Evolutionary conservation across 2,797 vertebrate species (phyloP).

Genomic region (Danio tinwini): DNA sequence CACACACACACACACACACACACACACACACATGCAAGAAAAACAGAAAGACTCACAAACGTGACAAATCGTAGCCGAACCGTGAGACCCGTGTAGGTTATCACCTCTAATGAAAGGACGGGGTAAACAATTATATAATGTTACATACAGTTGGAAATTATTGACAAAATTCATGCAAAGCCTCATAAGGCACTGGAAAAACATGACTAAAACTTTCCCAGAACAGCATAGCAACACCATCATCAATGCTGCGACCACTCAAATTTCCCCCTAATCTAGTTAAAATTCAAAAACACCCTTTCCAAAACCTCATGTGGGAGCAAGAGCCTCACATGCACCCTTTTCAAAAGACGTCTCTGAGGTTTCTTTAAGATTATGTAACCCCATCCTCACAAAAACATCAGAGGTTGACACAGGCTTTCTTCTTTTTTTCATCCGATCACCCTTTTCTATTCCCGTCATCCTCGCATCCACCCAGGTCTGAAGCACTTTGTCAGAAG

Average conservation of each 20-base stretch:
- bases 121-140: no score
- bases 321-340: background rate
- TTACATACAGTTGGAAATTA: no score
- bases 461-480: background rate
- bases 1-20: no score
- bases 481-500: background rate
- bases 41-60: no score
- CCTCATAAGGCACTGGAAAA: no score
- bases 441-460: background rate
- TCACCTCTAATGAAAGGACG: no score
- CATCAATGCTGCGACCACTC: background rate
- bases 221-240: background rate
- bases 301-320: constrained; percentile 18
- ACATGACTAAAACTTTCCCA: background rate
- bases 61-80: no score
- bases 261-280: constrained; percentile 25
- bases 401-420: background rate
- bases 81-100: no score
- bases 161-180: no score
- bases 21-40: no score
- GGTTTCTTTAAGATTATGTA: constrained; percentile 8
- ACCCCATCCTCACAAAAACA: constrained; percentile 17
- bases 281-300: constrained; percentile 13
- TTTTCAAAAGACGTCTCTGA: constrained; percentile 12
- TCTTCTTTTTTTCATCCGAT: constrained; percentile 9